Percentiles rank a stretch among this genome's conserved stretches.
Conservation (phyloP, 1,140 invertebrate species). For the Drosophila mojavensis region DNA sequence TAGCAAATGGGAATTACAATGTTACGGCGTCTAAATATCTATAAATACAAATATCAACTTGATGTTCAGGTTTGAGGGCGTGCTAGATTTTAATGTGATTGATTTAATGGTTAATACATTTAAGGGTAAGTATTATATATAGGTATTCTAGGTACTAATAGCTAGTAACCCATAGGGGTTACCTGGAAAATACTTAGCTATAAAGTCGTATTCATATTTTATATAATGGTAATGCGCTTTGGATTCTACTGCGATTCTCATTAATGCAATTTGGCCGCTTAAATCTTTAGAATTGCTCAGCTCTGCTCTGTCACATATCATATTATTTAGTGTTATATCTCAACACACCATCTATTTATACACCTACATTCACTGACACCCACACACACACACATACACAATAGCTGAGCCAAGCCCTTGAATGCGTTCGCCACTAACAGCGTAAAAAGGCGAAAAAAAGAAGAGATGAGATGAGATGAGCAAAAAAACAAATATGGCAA, state of each 20-base stretch:
- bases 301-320: constrained; percentile 27
- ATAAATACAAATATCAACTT: constrained; percentile 12
- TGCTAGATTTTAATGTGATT: constrained; percentile 2
- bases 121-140: no score
- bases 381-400: constrained; percentile 15
- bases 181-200: no score
- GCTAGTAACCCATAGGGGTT: no score
- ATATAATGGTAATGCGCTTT: no score
- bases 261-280: neutral
- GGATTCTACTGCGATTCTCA: neutral
- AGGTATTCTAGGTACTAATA: no score
- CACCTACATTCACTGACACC: constrained; percentile 24
- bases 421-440: constrained; percentile 14
- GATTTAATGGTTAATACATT: neutral
- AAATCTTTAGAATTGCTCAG: constrained; percentile 19
- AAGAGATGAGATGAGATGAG: neutral
- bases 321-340: constrained; percentile 28
- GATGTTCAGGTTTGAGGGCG: constrained; percentile 9
- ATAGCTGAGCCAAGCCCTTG: constrained; percentile 44
- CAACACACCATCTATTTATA: constrained; percentile 23
- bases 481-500: constrained; percentile 63
- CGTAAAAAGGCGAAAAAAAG: constrained; percentile 3
- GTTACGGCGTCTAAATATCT: constrained; percentile 9
- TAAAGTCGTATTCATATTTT: no score
- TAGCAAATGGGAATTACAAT: constrained; percentile 26